Base-by-base conservation (phyloP, 2,888 invertebrate species). In the Xanthorhoe spadicearia region DNA sequence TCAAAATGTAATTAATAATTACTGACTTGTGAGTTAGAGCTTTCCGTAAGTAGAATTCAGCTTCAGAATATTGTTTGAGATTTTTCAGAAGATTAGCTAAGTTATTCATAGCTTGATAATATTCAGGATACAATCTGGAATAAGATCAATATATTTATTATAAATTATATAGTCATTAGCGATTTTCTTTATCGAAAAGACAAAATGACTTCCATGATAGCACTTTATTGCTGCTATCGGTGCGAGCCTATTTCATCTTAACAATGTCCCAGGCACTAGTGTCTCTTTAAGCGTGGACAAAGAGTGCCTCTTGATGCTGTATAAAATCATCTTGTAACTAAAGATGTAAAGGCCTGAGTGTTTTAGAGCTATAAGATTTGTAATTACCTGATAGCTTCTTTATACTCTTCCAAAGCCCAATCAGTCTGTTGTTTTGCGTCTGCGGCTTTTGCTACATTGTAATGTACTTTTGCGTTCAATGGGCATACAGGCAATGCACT, bases 21-120 rank as follows among this genome's bases (percentile, higher is more conserved):
- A 76, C 88, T 88, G 89, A 97, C 97, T 96, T 96, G 66, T 96
- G 91, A 72, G 92, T 82, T 13, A 98, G 90, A 53, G 98, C 98
- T 76, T 93, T 94, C 73, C 94, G 93, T 15, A 99, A 93, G 71
- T 97, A 94, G 57, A 85, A 80, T 86, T 97, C 96, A 0, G 98
- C 97, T 84, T 97, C 95, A n/a, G 84, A 77, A 73, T 94, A 94
- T 65, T 95, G 86, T 43, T 95, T 95, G 72, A 94, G 90, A 80
- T 96, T 96, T 85, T 97, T 96, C 18, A 97, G 90, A 70, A 98
- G 91, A 90, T 98, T 98, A 0, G 97, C 98, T 73, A 98, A 94
- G 89, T 98, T 98, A 84, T 98, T 98, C 97, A 98, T 96, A 0
- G 98, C 98, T 89, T 98, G 97, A 84, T 97, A 97, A 86, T 98